Evolutionary conservation across 2,113 vertebrate species (phyloP).

Genomic region (Formicarius rufipectus): DNA sequence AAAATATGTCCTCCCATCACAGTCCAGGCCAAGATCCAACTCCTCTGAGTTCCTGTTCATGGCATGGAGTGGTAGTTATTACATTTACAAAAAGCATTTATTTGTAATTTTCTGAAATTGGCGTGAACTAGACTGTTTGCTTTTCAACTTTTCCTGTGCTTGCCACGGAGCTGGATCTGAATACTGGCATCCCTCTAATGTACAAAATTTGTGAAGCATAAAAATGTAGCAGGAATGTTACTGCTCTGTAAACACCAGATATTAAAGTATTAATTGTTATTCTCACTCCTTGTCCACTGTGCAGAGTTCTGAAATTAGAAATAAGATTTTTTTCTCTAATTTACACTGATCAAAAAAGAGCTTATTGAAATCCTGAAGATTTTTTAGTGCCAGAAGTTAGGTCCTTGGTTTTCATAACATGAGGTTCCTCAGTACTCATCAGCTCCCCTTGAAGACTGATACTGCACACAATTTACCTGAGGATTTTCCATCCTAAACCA

Average conservation of each 20-base stretch:
- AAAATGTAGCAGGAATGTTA: not conserved
- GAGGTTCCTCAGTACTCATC: not conserved
- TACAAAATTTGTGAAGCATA: not conserved
- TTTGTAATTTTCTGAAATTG: not conserved
- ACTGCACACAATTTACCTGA: not conserved
- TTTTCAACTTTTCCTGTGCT: not conserved
- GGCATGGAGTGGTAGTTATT: not conserved
- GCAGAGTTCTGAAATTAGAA: not conserved
- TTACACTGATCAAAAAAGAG: not conserved
- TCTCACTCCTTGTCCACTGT: not conserved
- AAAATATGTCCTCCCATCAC: not conserved
- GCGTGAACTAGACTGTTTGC: not conserved
- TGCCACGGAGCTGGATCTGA: not conserved
- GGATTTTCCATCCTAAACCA: not conserved
- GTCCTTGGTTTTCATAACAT: not conserved
- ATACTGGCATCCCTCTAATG: not conserved
- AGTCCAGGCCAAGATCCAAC: not conserved
- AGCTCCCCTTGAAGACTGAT: not conserved
- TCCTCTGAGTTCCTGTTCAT: not conserved
- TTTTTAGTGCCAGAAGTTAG: not conserved
- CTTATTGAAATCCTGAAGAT: not conserved
- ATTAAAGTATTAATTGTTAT: not conserved
- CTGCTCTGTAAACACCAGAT: not conserved
- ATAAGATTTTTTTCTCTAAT: not conserved
- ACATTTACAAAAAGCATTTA: slow-evolving; percentile 4